A percentile compares a stretch with the other conserved stretches of the same genome.
These are phyloP conservation scores for Silurus aristotelis DNA, from an alignment of 2,797 vertebrate genomes.

Conservation along the genomic window DNA sequence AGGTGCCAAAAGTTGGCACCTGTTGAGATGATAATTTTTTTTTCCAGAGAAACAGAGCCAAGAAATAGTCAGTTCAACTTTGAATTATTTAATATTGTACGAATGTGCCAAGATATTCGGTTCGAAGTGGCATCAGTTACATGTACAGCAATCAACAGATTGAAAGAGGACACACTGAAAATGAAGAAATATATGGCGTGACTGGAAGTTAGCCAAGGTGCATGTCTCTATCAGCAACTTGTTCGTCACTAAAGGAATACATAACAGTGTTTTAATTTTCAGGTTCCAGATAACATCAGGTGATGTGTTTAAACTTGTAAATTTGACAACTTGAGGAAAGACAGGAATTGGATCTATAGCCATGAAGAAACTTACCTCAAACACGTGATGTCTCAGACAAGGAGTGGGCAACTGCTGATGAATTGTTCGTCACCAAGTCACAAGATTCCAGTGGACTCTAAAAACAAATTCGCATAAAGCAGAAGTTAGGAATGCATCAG, in stretches of 20 bases:
- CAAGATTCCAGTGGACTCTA: slow-evolving; percentile 1
- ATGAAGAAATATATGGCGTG: neutral
- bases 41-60: neutral
- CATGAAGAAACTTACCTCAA: slow-evolving; percentile 14
- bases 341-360: neutral
- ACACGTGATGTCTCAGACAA: slow-evolving; percentile 33
- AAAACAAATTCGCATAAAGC: slow-evolving; percentile 19
- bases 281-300: neutral
- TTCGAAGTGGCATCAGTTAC: neutral
- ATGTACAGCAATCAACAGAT: neutral
- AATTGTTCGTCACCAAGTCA: slow-evolving; percentile 28
- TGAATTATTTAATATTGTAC: neutral
- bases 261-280: neutral
- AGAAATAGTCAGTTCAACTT: neutral
- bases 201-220: neutral
- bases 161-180: neutral
- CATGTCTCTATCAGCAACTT: neutral
- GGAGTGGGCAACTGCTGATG: slow-evolving; percentile 1
- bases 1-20: neutral
- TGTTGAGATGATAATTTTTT: neutral
- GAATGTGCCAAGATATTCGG: neutral
- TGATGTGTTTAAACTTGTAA: neutral
- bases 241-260: neutral
- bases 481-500: slow-evolving; percentile 24
- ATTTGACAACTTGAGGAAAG: neutral